Evolutionary conservation across 2,797 vertebrate genomes (phyloP).

Genomic region (Heteromormyrus szaboi): DNA sequence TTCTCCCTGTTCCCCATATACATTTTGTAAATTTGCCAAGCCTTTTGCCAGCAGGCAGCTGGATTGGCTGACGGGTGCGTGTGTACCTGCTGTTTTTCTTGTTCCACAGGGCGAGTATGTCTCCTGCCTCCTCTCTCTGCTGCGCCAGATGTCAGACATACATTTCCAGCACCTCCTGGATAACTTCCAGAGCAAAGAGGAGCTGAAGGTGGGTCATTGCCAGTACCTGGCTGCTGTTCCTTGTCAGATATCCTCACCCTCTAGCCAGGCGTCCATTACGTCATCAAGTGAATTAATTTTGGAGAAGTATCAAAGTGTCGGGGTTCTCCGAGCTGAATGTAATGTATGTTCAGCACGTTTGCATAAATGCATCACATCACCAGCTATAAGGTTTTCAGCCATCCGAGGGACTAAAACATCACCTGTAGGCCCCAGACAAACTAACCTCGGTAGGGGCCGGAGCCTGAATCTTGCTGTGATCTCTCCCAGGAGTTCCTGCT

Average conservation of each 20-base stretch:
- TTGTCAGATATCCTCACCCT: not conserved
- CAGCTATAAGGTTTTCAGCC: not conserved
- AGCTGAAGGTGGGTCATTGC: conserved; percentile 77
- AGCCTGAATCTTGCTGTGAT: not conserved
- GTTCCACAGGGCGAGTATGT: conserved; percentile 89
- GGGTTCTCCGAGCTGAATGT: not conserved
- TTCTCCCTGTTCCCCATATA: conserved; percentile 37
- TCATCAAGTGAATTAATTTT: not conserved
- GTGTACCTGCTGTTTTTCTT: conserved; percentile 31
- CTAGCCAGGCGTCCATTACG: not conserved
- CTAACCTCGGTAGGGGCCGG: not conserved
- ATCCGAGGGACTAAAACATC: not conserved
- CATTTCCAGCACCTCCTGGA: conserved; percentile 96
- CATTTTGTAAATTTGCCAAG: conserved; percentile 8
- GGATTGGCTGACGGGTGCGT: conserved; percentile 24
- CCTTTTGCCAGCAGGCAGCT: conserved; percentile 21
- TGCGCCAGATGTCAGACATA: conserved; percentile 94
- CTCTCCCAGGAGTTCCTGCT: conserved; percentile 83
- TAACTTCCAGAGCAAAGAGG: conserved; percentile 98
- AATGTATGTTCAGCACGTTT: not conserved
- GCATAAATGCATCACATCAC: not conserved
- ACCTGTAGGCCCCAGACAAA: not conserved
- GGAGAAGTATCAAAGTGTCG: not conserved
- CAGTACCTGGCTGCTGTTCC: not conserved
- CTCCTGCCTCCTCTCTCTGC: conserved; percentile 93